Evolutionary conservation across 1,140 invertebrate genomes (phyloP).

Genomic region (Gryllus bimaculatus): DNA sequence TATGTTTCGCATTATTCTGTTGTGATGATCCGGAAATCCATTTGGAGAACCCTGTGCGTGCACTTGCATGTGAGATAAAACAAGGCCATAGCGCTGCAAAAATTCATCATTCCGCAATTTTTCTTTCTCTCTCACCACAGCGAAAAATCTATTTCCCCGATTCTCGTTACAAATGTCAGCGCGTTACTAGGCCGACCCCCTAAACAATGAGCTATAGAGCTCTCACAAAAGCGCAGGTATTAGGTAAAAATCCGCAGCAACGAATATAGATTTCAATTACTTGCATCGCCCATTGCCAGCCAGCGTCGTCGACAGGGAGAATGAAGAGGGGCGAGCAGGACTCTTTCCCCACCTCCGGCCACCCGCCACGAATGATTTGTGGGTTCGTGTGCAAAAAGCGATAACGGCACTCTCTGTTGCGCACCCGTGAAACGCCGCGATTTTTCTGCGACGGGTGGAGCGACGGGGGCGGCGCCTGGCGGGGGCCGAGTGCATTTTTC

Average conservation of each 20-base stretch:
- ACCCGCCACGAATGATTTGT: neutral
- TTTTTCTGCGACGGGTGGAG: neutral
- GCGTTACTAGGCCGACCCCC: neutral
- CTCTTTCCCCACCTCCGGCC: neutral
- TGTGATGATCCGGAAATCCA: neutral
- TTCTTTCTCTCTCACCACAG: neutral
- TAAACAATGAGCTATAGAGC: neutral
- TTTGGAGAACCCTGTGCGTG: neutral
- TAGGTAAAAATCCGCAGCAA: neutral
- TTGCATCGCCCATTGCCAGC: neutral
- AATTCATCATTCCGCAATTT: neutral
- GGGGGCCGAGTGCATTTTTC: too few relatives aligned
- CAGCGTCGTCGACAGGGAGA: neutral
- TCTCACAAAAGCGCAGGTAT: neutral
- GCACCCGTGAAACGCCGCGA: neutral
- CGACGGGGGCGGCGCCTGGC: too few relatives aligned
- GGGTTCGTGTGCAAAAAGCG: neutral
- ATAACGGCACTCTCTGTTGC: neutral
- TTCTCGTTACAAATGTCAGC: neutral
- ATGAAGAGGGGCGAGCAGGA: neutral
- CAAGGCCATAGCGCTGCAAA: neutral
- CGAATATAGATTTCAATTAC: neutral
- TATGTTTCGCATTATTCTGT: neutral
- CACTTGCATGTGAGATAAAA: neutral
- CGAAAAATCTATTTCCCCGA: neutral